Percentiles rank a stretch among this genome's conserved stretches.
Evolutionary conservation across 2,797 vertebrate species (phyloP).

Genomic region (Gymnoscopelus microlampas): DNA sequence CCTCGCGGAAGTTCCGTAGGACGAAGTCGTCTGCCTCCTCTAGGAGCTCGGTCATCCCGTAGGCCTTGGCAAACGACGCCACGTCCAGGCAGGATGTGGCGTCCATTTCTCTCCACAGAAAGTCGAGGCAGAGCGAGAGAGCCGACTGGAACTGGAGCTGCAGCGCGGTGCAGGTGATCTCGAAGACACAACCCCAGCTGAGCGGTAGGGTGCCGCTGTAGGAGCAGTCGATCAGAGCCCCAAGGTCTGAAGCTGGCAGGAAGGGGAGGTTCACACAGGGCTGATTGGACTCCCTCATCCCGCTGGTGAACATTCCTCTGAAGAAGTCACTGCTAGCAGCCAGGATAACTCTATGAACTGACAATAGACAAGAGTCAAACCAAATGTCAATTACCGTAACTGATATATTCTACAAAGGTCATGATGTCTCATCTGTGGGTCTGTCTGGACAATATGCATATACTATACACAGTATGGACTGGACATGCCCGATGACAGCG

Average conservation of each 20-base stretch:
- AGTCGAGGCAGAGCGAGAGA: conserved; percentile 83
- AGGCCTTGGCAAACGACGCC: conserved; percentile 84
- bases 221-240: conserved; percentile 81
- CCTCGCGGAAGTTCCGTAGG: conserved; percentile 85
- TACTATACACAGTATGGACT: too few species aligned
- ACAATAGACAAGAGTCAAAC: conserved; percentile 5
- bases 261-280: conserved; percentile 71
- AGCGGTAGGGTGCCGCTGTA: conserved; percentile 84
- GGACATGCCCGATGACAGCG: too few species aligned
- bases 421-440: too few species aligned
- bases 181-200: conserved; percentile 85
- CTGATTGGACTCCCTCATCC: conserved; percentile 86
- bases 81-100: conserved; percentile 83
- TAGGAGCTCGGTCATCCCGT: conserved; percentile 80
- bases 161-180: conserved; percentile 83
- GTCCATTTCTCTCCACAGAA: conserved; percentile 80
- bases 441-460: too few species aligned
- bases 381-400: too few species aligned
- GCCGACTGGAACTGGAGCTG: conserved; percentile 88
- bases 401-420: too few species aligned
- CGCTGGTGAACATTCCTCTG: conserved; percentile 86
- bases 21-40: conserved; percentile 83
- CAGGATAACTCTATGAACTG: conserved; percentile 85
- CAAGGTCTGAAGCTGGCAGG: conserved; percentile 72
- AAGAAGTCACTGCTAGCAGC: conserved; percentile 87